These are phyloP conservation scores for Ceratina calcarata DNA, from an alignment of 1,140 invertebrate genomes.

Conservation along the genomic window DNA sequence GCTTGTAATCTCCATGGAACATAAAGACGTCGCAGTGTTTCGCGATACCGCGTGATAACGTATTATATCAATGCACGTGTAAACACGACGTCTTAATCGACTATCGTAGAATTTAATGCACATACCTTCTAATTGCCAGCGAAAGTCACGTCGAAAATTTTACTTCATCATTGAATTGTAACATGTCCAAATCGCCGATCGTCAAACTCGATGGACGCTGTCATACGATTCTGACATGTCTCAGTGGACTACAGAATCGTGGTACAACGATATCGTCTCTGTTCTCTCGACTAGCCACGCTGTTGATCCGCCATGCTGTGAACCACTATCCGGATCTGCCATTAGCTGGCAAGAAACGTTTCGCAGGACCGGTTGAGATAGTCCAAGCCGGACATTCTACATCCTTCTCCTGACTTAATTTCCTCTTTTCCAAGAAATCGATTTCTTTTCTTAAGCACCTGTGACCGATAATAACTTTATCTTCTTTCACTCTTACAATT, in stretches of 20 bases:
- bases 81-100: too few relatives aligned
- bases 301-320: conserved; percentile 55
- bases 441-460: background rate
- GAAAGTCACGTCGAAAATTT: too few relatives aligned
- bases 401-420: conserved; percentile 44
- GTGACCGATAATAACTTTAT: background rate
- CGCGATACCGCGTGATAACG: too few relatives aligned
- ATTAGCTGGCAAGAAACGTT: conserved; percentile 58
- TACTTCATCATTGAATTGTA: too few relatives aligned
- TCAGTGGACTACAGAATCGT: conserved; percentile 36
- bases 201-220: background rate
- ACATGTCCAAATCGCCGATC: conserved; percentile 4
- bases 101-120: too few relatives aligned
- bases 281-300: conserved; percentile 36
- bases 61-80: too few relatives aligned
- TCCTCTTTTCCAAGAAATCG: conserved; percentile 6
- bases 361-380: conserved; percentile 63
- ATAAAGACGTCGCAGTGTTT: too few relatives aligned
- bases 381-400: conserved; percentile 37
- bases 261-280: conserved; percentile 30
- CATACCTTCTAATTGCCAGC: too few relatives aligned
- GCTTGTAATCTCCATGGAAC: too few relatives aligned
- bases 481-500: background rate
- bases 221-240: conserved; percentile 1
- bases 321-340: conserved; percentile 64